Conservation (phyloP, 1,140 invertebrate species). For the Phocides pigmalion region DNA sequence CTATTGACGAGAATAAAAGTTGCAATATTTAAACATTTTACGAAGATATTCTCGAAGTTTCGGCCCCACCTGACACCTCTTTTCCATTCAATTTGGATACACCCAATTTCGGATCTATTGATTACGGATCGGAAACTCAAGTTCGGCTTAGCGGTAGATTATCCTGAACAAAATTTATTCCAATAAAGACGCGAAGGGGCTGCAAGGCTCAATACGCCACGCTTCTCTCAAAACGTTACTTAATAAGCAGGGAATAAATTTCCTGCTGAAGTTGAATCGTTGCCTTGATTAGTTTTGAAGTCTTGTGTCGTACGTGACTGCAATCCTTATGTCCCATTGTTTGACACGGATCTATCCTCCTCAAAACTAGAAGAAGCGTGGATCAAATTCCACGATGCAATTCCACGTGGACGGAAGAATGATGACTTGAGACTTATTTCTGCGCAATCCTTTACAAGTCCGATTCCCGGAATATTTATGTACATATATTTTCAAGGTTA, state of each 20-base stretch:
- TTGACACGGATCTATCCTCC: too few relatives aligned
- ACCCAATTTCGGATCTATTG: conserved; percentile 53
- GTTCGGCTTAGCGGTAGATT: conserved; percentile 31
- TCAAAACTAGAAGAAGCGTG: too few relatives aligned
- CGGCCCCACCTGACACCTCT: conserved; percentile 46
- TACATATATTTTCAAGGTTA: too few relatives aligned
- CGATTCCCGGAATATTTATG: too few relatives aligned
- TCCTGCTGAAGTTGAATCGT: not conserved
- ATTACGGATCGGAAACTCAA: conserved; percentile 41
- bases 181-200: conserved; percentile 36
- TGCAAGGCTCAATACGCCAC: not conserved
- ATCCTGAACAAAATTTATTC: conserved; percentile 37
- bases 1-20: not conserved
- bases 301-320: too few relatives aligned
- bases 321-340: too few relatives aligned
- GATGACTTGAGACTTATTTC: too few relatives aligned
- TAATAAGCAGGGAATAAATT: not conserved
- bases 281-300: too few relatives aligned
- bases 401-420: too few relatives aligned
- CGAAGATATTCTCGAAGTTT: conserved; percentile 42
- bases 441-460: too few relatives aligned
- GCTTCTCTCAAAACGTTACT: conserved; percentile 3
- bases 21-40: conserved; percentile 26
- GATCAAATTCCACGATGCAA: too few relatives aligned
- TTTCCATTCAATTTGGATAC: conserved; percentile 38